Conservation (phyloP, 2,888 invertebrate species). For the Hartigia nigra region DNA sequence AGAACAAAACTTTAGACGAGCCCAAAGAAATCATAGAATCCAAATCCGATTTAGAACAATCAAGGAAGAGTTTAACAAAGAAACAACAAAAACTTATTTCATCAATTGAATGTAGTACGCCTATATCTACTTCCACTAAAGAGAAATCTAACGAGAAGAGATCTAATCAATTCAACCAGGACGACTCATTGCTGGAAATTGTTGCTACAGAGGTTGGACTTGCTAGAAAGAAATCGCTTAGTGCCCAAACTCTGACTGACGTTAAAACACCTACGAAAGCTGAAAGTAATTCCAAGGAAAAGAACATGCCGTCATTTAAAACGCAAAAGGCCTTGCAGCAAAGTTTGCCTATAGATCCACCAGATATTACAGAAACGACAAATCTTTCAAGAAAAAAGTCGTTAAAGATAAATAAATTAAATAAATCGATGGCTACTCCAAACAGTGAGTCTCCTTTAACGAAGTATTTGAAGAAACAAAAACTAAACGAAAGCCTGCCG, state of each 20-base stretch:
- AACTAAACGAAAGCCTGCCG: slow-evolving; percentile 51
- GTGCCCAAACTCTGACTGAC: neutral
- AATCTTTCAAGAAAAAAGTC: slow-evolving; percentile 23
- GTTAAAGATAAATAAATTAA: slow-evolving; percentile 9
- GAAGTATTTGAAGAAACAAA: slow-evolving; percentile 49
- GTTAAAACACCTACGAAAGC: neutral
- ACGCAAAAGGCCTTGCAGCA: neutral
- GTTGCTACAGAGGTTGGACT: neutral
- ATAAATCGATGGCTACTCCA: slow-evolving; percentile 25
- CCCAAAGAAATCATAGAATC: neutral
- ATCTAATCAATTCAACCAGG: neutral
- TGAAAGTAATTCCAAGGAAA: neutral
- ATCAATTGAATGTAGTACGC: neutral
- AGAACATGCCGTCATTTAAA: neutral
- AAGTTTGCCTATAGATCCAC: neutral
- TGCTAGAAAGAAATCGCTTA: neutral
- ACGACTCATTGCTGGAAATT: neutral
- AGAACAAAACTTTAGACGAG: neutral
- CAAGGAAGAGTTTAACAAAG: neutral
- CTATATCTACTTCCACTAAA: neutral
- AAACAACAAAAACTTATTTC: neutral
- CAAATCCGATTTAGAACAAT: neutral
- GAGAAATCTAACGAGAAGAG: neutral
- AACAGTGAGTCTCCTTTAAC: slow-evolving; percentile 41
- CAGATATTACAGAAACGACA: neutral